These are phyloP conservation scores for Dicranocentrus wangi DNA, from an alignment of 2,888 invertebrate species.

Conservation along the genomic window DNA sequence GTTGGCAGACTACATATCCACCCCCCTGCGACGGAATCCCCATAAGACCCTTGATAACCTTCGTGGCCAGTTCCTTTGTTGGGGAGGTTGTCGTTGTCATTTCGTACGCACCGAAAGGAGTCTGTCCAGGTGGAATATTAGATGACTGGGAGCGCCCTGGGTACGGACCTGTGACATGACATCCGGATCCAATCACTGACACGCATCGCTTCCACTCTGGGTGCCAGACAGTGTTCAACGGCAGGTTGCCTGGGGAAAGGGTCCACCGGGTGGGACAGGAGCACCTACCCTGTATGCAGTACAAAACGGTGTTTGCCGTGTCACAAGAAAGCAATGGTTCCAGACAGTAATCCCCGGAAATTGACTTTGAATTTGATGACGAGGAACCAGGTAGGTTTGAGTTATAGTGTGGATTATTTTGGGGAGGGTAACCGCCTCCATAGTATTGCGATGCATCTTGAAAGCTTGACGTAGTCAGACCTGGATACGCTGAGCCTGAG, in stretches of 20 bases:
- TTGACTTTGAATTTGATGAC: constrained; percentile 41
- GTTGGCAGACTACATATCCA: constrained; percentile 62
- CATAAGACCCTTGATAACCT: constrained; percentile 41
- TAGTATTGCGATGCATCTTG: background rate
- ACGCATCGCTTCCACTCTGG: constrained; percentile 46
- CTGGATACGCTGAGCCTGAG: no score
- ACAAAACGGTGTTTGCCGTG: constrained; percentile 54
- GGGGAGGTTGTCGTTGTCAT: background rate
- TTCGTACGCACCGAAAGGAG: background rate
- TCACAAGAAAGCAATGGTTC: constrained; percentile 61
- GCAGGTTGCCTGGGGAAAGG: constrained; percentile 44
- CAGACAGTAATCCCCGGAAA: constrained; percentile 65
- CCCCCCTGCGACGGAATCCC: constrained; percentile 21
- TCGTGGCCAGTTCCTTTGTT: constrained; percentile 35
- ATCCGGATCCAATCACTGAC: constrained; percentile 53
- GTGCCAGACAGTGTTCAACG: constrained; percentile 65
- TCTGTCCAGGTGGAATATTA: background rate
- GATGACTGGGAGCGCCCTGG: background rate
- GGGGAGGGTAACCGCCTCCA: background rate
- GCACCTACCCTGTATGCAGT: constrained; percentile 55
- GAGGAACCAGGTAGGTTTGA: background rate
- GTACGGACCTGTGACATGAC: constrained; percentile 29
- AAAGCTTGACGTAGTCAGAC: background rate
- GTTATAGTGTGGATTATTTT: background rate
- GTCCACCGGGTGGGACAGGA: constrained; percentile 64